Conservation (phyloP, 2,113 vertebrate genomes). For the Gymnobelideus leadbeateri region DNA sequence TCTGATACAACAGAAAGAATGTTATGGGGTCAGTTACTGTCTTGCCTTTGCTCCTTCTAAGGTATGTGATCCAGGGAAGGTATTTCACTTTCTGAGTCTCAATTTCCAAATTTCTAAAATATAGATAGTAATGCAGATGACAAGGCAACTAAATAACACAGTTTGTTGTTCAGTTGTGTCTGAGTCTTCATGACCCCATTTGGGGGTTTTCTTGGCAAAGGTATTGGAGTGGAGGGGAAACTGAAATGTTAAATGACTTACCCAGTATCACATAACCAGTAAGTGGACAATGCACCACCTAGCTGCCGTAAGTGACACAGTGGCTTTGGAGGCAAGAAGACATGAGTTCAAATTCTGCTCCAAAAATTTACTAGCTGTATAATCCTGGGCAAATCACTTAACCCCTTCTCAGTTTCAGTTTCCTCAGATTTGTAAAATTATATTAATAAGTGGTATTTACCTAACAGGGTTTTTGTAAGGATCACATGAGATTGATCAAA, state of each 20-base stretch:
- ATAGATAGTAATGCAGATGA: neutral
- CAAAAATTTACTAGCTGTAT: neutral
- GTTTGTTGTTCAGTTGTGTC: neutral
- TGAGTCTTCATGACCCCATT: neutral
- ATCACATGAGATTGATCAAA: neutral
- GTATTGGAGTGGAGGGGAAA: neutral
- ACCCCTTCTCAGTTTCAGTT: neutral
- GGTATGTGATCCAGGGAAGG: neutral
- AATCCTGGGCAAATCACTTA: neutral
- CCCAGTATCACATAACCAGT: neutral
- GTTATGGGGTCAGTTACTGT: neutral
- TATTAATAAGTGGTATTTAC: neutral
- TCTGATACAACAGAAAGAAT: neutral
- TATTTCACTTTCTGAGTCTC: neutral
- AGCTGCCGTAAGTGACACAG: neutral
- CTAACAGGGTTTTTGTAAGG: neutral
- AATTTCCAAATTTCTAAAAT: neutral
- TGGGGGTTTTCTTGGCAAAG: neutral
- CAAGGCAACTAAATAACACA: neutral
- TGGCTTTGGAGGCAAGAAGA: neutral
- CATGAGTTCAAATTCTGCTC: neutral
- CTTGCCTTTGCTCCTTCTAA: neutral
- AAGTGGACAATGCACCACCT: neutral
- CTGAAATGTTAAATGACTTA: neutral
- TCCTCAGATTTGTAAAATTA: neutral